These are phyloP conservation scores for Plusia festucae DNA, from an alignment of 2,888 invertebrate species.

Conservation along the genomic window DNA sequence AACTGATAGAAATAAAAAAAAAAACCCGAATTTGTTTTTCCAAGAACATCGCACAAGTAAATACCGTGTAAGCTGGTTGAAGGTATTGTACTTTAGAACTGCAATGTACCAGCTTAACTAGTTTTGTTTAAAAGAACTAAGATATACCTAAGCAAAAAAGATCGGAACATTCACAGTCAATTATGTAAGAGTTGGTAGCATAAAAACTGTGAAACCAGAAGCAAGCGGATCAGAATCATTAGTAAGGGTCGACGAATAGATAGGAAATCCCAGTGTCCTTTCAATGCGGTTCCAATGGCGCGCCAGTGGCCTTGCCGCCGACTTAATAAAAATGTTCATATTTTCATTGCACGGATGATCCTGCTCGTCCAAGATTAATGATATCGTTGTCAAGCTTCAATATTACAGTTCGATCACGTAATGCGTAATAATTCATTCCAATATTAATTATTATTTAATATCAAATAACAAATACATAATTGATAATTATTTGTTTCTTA, in stretches of 20 bases:
- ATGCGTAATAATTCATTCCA: slow-evolving; percentile 27
- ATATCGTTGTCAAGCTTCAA: slow-evolving; percentile 50
- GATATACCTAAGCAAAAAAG: background rate
- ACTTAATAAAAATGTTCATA: slow-evolving; percentile 9
- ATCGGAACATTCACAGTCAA: background rate
- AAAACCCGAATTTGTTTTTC: too few relatives aligned
- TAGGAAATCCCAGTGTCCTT: slow-evolving; percentile 6
- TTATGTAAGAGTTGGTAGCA: background rate
- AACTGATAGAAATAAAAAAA: too few relatives aligned
- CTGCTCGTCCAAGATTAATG: slow-evolving; percentile 53
- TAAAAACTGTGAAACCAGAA: background rate
- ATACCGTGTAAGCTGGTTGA: too few relatives aligned
- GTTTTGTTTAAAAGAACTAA: too few relatives aligned
- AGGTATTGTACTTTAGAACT: too few relatives aligned
- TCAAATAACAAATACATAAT: background rate
- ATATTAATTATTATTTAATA: slow-evolving; percentile 12
- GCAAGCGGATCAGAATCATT: background rate
- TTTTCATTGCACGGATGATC: slow-evolving; percentile 27
- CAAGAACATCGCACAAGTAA: too few relatives aligned
- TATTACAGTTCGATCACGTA: slow-evolving; percentile 49
- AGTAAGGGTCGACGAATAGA: background rate
- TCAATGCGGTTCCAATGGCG: background rate
- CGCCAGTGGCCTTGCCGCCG: background rate
- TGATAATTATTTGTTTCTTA: too few relatives aligned
- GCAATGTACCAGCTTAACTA: too few relatives aligned